These are phyloP conservation scores for Bettongia penicillata DNA, from an alignment of 2,113 vertebrate genomes.

Conservation along the genomic window DNA sequence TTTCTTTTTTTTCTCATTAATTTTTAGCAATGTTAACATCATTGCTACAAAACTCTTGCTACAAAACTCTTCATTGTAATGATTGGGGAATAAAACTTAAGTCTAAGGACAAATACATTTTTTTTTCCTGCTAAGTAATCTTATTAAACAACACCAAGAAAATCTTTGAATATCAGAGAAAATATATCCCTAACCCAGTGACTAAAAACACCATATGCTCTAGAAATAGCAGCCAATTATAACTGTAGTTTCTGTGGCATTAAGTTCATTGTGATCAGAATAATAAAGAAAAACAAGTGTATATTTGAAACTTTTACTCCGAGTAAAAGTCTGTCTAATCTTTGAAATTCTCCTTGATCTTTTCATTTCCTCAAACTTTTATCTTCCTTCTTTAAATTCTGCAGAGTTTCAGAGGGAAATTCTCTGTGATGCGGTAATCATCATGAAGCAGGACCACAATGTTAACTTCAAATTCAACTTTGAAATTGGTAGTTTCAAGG, in stretches of 20 bases:
- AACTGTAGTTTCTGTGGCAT: rapidly evolving
- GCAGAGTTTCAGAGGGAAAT: constrained; percentile 96
- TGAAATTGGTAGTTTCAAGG: constrained; percentile 98
- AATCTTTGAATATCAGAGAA: neutral
- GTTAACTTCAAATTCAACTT: constrained; percentile 98
- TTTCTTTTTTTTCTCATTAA: neutral
- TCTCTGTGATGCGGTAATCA: constrained; percentile 97
- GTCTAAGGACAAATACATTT: neutral
- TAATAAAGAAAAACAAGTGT: neutral
- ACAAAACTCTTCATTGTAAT: neutral
- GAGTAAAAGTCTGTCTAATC: rapidly evolving
- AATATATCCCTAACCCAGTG: neutral
- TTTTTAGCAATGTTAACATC: neutral
- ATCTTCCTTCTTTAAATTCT: constrained; percentile 83
- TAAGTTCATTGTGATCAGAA: neutral
- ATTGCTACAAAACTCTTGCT: neutral
- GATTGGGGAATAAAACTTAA: rapidly evolving
- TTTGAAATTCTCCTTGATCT: neutral
- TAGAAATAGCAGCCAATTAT: neutral
- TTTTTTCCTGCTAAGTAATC: neutral
- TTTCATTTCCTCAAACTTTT: neutral
- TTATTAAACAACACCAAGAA: neutral
- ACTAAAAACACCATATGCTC: rapidly evolving
- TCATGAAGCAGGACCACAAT: constrained; percentile 93
- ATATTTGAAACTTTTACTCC: neutral